Percentiles rank a stretch among this genome's conserved stretches.
These are phyloP conservation scores for Meloidogyne floridensis DNA, from an alignment of 1,140 invertebrate genomes.

Conservation along the genomic window DNA sequence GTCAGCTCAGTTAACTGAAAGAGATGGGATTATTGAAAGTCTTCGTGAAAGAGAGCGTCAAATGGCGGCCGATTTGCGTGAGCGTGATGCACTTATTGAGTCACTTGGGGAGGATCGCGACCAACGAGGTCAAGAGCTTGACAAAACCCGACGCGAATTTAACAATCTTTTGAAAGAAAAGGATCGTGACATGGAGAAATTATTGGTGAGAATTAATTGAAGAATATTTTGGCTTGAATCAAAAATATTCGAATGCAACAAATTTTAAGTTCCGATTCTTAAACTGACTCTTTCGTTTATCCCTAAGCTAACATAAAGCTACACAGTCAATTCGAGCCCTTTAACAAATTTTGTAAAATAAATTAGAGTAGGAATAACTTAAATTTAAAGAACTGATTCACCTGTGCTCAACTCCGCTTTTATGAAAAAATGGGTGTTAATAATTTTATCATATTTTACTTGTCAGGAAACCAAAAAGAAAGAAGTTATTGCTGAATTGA, in stretches of 20 bases:
- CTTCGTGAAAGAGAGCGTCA: slow-evolving; percentile 13
- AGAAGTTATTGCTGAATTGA: slow-evolving; percentile 7
- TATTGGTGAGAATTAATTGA: background rate
- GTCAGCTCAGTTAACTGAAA: slow-evolving; percentile 4
- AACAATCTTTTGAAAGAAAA: slow-evolving; percentile 12
- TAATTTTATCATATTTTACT: background rate
- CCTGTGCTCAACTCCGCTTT: no score
- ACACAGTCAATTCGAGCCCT: no score
- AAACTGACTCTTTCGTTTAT: no score
- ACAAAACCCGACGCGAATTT: slow-evolving; percentile 15
- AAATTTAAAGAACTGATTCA: no score
- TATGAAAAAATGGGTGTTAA: no score
- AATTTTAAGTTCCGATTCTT: background rate
- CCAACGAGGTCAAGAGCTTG: slow-evolving; percentile 7
- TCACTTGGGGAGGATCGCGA: background rate
- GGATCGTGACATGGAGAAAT: slow-evolving; percentile 18
- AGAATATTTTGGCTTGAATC: background rate
- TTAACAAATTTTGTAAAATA: no score
- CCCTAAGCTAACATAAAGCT: no score
- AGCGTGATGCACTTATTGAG: slow-evolving; percentile 25
- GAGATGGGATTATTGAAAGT: slow-evolving; percentile 13
- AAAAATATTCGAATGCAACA: background rate
- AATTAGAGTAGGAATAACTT: no score
- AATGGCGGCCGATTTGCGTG: background rate
- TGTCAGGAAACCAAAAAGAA: slow-evolving; percentile 14